These are phyloP conservation scores for Microcebus lehilahytsara DNA, from an alignment of 2,113 vertebrate genomes.

Conservation along the genomic window DNA sequence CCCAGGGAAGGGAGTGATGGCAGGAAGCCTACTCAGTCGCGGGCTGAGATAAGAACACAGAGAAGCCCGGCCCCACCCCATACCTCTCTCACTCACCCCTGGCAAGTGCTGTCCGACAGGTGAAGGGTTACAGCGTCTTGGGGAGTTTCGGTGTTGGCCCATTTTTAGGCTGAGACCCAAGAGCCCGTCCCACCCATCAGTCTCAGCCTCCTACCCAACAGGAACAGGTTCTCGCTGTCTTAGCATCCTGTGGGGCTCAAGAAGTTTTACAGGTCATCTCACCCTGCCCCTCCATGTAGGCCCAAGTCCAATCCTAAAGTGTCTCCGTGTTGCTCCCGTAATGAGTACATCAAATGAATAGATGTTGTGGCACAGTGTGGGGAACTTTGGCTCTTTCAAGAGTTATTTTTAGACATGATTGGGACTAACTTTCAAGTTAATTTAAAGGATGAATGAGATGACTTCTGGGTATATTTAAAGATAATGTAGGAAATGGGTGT, in stretches of 20 bases:
- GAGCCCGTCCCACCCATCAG: conserved; percentile 36
- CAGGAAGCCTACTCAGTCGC: conserved; percentile 11
- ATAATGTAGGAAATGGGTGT: background rate
- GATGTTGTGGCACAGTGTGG: background rate
- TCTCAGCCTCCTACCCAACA: conserved; percentile 41
- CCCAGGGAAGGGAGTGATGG: conserved; percentile 52
- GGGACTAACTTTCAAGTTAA: background rate
- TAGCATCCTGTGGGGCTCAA: background rate
- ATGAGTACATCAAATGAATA: background rate
- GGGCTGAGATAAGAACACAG: conserved; percentile 48
- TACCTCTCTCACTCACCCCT: conserved; percentile 21
- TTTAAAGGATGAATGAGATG: background rate
- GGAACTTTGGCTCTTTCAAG: background rate
- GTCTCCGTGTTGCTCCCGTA: background rate
- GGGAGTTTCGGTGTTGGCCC: conserved; percentile 73
- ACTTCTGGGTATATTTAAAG: background rate
- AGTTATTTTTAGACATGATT: background rate
- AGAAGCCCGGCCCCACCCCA: conserved; percentile 45
- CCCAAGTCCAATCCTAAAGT: background rate
- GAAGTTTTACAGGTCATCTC: background rate
- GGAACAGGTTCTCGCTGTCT: conserved; percentile 31
- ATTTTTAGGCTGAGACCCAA: conserved; percentile 65
- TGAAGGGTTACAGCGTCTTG: conserved; percentile 23
- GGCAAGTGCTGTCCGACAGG: conserved; percentile 31
- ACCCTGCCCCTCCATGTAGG: background rate